Conservation (phyloP, 2,797 vertebrate genomes). For the Liparis tanakae region DNA sequence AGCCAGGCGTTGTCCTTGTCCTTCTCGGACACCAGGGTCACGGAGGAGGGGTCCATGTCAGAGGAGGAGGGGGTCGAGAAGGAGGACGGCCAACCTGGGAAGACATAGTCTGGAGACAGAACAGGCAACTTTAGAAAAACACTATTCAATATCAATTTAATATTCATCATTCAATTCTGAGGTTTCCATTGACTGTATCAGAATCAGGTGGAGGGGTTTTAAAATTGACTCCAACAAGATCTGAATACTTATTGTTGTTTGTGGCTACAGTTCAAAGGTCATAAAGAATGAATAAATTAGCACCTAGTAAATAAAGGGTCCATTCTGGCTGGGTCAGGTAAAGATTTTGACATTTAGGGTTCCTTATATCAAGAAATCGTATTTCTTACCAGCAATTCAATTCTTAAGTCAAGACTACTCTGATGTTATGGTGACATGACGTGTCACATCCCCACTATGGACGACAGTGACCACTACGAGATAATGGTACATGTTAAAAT, state of each 20-base stretch:
- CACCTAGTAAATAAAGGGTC: neutral
- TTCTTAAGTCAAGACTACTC: neutral
- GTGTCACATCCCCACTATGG: neutral
- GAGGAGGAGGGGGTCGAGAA: slow-evolving; percentile 79
- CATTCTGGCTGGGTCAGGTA: neutral
- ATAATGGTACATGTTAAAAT: neutral
- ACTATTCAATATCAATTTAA: neutral
- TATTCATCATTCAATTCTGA: no score
- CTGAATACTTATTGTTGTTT: no score
- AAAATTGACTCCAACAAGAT: neutral
- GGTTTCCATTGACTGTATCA: slow-evolving; percentile 4
- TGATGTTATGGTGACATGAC: neutral
- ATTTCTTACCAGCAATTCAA: neutral
- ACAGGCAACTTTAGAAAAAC: neutral
- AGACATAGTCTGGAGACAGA: slow-evolving; percentile 82
- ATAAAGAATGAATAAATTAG: neutral
- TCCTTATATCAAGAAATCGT: neutral
- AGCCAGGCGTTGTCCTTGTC: slow-evolving; percentile 96
- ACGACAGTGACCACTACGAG: neutral
- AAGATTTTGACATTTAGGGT: neutral
- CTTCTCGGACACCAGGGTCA: slow-evolving; percentile 87
- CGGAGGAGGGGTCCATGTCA: slow-evolving; percentile 84
- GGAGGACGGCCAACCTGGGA: slow-evolving; percentile 85
- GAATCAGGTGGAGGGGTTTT: neutral
- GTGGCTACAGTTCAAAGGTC: neutral